Evolutionary conservation across 2,888 invertebrate genomes (phyloP), one percentile per base, ranked within the genome.

Genomic region (Philopedon plagiatum): DNA sequence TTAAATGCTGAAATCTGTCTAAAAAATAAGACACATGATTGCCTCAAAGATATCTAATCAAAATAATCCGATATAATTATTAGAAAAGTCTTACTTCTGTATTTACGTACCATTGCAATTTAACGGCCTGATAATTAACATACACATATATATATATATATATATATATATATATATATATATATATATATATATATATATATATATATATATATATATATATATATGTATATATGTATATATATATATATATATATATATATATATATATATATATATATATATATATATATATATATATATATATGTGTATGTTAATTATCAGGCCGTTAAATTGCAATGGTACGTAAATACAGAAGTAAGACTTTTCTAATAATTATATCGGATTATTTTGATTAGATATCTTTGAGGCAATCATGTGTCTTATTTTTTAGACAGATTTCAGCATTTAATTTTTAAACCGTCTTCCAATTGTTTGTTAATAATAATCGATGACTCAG

Each of bases 151-250:
- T 37, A 37, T 11, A 37, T 37, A 37, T 37, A 37, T 37, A 37
- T 37, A 37, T 37, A 37, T 37, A 37, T 37, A 37, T 37, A 37
- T 37, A 37, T 37, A 37, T 37, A 37, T 37, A 37, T 37, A 37
- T 37, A 37, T 37, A 37, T 37, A 37, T 37, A 37, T 37, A 37
- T 37, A 37, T 37, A 37, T 37, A 37, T 37, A 37, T 37, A 37
- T 37, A 37, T 37, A 37, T 37, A 37, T 37, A 37, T 37, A 37
- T 37, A 37, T 37, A 37, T 37, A 37, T 37, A 37, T 37, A 37
- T 37, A 37, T 37, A 37, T 37, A 37, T 37, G 11, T 37, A 37
- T 37, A 37, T 37, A 11, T 37, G 11, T 37, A 37, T 37, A 37
- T 37, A 11, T 37, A 11, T 37, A 37, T 37, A 37, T 37, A 11